phyloP scores from a whole-genome alignment of 2,888 invertebrate species.

The Cyrtodaria siliqua region DNA sequence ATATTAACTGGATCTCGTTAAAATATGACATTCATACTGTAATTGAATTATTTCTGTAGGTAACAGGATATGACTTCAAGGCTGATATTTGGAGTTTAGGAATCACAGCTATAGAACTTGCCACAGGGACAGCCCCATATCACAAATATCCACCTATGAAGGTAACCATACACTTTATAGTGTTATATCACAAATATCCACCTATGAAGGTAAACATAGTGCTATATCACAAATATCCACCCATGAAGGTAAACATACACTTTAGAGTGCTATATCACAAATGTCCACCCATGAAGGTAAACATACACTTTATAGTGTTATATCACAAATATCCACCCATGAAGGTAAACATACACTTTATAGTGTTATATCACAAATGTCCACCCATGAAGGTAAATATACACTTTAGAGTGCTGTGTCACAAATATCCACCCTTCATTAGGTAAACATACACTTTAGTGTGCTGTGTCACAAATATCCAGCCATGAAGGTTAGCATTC shows the following conservation, averaged over 20 bases:
- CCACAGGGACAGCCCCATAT: constrained; percentile 97
- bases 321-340: constrained; percentile 99
- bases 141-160: constrained; percentile 99
- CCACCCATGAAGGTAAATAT: no score
- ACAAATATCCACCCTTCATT: constrained; percentile 99
- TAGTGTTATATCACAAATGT: constrained; percentile 99
- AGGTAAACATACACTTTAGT: no score
- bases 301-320: no score
- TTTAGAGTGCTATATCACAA: constrained; percentile 99
- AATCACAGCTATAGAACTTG: constrained; percentile 99
- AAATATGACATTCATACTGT: no score
- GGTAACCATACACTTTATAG: no score
- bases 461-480: constrained; percentile 99
- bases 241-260: no score
- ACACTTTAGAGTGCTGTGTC: constrained; percentile 99
- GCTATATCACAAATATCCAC: constrained; percentile 99
- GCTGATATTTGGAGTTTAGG: constrained; percentile 98
- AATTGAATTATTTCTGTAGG: constrained; percentile 85
- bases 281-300: constrained; percentile 98
- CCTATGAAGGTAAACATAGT: constrained; percentile 98
- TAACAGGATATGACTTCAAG: constrained; percentile 97
- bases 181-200: constrained; percentile 99
- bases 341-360: no score
- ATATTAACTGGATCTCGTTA: no score
- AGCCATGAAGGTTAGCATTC: constrained; percentile 97